Evolutionary conservation across 2,888 invertebrate genomes (phyloP).

Genomic region (Theodoxus fluviatilis): DNA sequence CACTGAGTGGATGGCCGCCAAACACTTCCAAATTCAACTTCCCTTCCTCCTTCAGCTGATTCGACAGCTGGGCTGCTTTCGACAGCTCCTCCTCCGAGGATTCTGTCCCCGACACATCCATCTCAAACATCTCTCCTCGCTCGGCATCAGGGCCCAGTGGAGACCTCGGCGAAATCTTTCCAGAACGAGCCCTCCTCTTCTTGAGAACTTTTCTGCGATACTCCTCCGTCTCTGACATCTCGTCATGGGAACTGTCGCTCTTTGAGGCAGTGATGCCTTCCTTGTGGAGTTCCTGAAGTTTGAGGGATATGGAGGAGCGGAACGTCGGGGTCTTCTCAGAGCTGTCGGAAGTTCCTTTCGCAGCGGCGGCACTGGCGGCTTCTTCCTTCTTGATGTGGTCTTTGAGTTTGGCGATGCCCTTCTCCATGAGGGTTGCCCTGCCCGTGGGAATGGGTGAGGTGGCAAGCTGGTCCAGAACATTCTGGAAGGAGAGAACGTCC

Average conservation of each 20-base stretch:
- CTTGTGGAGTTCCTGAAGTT: too few species aligned
- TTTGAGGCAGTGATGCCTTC: background rate
- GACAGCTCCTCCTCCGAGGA: constrained; percentile 57
- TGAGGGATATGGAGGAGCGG: too few species aligned
- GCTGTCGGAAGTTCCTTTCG: too few species aligned
- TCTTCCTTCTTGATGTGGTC: constrained; percentile 21
- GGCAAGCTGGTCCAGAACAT: constrained; percentile 83
- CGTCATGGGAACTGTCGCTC: constrained; percentile 35
- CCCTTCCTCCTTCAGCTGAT: too few species aligned
- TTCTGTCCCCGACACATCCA: constrained; percentile 49
- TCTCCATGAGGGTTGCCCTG: constrained; percentile 48
- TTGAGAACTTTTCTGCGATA: constrained; percentile 38
- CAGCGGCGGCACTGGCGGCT: background rate
- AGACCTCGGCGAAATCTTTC: constrained; percentile 30
- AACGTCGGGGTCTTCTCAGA: too few species aligned
- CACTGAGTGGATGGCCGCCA: constrained; percentile 95
- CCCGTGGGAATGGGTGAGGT: constrained; percentile 87
- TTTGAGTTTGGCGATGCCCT: constrained; percentile 50
- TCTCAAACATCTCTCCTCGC: constrained; percentile 54
- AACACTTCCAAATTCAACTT: too few species aligned
- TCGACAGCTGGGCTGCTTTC: too few species aligned
- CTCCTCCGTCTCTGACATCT: constrained; percentile 30
- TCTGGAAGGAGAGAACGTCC: constrained; percentile 34
- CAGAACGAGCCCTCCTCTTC: constrained; percentile 34
- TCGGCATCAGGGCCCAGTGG: constrained; percentile 35